Evolutionary conservation across 2,888 invertebrate genomes (phyloP), one percentile per base, ranked within the genome.

Genomic region (Copidosoma aretas): DNA sequence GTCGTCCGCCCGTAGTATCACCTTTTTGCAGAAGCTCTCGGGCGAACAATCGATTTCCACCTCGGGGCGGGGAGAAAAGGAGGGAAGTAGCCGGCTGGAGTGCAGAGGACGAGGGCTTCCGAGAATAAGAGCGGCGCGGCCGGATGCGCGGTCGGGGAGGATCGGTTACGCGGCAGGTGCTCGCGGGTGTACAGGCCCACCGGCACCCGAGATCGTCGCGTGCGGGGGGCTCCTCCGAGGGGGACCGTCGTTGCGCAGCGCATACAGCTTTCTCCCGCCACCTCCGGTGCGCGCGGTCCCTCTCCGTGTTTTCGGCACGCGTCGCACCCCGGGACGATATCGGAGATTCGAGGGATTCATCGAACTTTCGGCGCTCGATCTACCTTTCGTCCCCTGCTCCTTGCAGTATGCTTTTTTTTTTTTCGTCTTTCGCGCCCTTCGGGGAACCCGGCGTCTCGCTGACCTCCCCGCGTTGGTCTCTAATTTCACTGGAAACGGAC

Each of bases 81-180:
- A 61, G 46, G 24, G 25, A 25, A 59, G 17, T n/a, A n/a, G n/a
- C n/a, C n/a, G 3, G 41, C 52, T 14, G 24, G 21, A 21, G 22
- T 15, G 41, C 24, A 22, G 21, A 22, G 39, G 19, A 21, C 10
- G 24, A 64, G 57, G 60, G 68, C 68, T 64, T 68, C 64, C 59
- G 43, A 32, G 61, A 51, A 24, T 56, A 58, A n/a, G 19, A 17
- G 49, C n/a, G 14, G n/a, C n/a, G n/a, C 25, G 14, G 32, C 63
- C 68, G 68, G 68, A 68, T 63, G 41, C 58, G 39, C 43, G 52
- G 58, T 60, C 60, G 49, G 59, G 53, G 10, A n/a, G 60, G 60
- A 68, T 68, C 68, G 60, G 68, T 68, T 64, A 68, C 64, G 49
- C 19, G 25, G 52, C 68, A 68, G 64, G 68, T 68, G 68, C 60